Evolutionary conservation across 2,888 invertebrate genomes (phyloP).

Genomic region (Parnassius orleans): DNA sequence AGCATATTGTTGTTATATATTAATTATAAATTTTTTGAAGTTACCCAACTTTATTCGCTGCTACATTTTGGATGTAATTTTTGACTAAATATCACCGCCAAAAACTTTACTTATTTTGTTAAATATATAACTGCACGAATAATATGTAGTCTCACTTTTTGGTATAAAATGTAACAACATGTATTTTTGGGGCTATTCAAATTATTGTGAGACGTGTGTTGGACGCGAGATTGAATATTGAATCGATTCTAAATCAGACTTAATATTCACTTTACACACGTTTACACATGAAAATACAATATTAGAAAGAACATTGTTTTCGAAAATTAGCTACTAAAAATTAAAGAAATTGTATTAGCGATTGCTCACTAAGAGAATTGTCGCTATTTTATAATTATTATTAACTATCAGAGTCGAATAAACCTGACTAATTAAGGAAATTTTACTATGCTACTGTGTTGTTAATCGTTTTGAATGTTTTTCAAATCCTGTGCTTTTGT

Average conservation of each 20-base stretch:
- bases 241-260: constrained; percentile 16
- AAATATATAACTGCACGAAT: too few species aligned
- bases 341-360: not conserved
- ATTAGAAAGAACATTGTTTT: not conserved
- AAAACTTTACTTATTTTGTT: too few species aligned
- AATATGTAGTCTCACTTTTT: too few species aligned
- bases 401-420: constrained; percentile 55
- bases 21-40: constrained; percentile 29
- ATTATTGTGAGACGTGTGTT: constrained; percentile 56
- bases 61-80: constrained; percentile 16
- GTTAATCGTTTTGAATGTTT: not conserved
- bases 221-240: constrained; percentile 70
- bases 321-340: too few species aligned
- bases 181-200: not conserved
- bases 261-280: constrained; percentile 59
- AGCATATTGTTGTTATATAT: constrained; percentile 40
- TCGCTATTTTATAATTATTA: constrained; percentile 15
- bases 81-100: not conserved
- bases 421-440: constrained; percentile 63
- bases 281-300: constrained; percentile 44
- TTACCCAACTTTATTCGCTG: constrained; percentile 4
- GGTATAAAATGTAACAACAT: too few species aligned
- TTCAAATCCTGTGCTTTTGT: constrained; percentile 23
- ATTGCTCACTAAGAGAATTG: constrained; percentile 7
- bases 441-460: constrained; percentile 9